These are phyloP conservation scores for Crax fasciolata DNA, from an alignment of 2,797 vertebrate species.

Conservation along the genomic window DNA sequence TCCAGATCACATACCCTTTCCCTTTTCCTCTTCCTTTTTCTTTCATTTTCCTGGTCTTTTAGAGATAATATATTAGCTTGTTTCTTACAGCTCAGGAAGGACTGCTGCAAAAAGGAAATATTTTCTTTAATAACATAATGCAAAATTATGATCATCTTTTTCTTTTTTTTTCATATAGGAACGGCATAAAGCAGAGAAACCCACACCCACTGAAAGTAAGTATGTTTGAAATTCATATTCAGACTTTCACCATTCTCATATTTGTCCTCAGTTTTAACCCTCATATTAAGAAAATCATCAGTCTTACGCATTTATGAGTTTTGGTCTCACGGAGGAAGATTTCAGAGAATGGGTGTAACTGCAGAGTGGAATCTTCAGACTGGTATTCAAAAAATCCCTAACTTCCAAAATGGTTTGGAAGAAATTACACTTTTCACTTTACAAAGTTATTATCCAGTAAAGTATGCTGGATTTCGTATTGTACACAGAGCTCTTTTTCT, in stretches of 20 bases:
- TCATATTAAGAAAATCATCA: neutral
- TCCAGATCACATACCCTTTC: neutral
- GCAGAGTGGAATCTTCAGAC: neutral
- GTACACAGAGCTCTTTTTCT: neutral
- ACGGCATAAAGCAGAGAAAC: neutral
- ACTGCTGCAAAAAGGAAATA: neutral
- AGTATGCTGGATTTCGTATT: neutral
- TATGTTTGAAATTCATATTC: neutral
- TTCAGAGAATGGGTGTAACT: neutral
- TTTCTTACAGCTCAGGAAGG: neutral
- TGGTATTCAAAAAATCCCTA: neutral
- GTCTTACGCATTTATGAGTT: neutral
- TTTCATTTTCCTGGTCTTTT: too few relatives aligned
- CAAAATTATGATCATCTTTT: neutral
- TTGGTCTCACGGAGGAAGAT: neutral
- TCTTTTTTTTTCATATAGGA: neutral
- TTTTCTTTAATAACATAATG: neutral
- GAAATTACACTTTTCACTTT: neutral
- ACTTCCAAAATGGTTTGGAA: neutral
- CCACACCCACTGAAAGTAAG: constrained; percentile 59
- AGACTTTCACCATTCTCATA: neutral
- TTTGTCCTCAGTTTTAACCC: neutral
- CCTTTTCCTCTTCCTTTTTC: neutral
- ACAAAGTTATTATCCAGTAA: neutral
- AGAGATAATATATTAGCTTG: neutral